Conservation (phyloP, 2,797 vertebrate species). For the Epinephelus malabaricus region DNA sequence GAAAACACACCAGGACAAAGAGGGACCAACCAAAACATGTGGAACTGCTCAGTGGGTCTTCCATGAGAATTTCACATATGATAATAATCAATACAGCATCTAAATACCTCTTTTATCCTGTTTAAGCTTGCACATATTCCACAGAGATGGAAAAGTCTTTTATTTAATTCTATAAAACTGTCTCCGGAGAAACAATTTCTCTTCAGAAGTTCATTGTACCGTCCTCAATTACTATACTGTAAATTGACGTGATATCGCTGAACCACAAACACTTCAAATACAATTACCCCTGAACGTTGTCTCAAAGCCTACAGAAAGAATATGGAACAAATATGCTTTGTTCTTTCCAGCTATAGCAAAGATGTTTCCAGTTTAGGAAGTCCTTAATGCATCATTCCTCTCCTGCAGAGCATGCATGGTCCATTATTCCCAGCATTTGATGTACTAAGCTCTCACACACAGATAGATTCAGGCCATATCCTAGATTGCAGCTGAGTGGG, state of each 20-base stretch:
- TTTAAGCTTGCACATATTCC: conserved; percentile 1
- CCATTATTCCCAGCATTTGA: conserved; percentile 52
- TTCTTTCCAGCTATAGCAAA: conserved; percentile 31
- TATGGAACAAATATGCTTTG: conserved; percentile 32
- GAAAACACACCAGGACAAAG: conserved; percentile 52
- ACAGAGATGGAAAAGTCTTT: conserved; percentile 22
- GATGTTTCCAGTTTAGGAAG: conserved; percentile 59
- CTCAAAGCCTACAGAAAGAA: conserved; percentile 13
- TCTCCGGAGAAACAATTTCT: conserved; percentile 23
- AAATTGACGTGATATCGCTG: conserved; percentile 22
- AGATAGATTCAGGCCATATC: conserved; percentile 40
- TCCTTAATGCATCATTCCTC: conserved; percentile 46
- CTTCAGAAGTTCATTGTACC: not conserved
- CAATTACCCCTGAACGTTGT: not conserved
- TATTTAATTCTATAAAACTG: conserved; percentile 8
- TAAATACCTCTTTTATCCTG: conserved; percentile 3
- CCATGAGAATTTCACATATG: conserved; percentile 42
- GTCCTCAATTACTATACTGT: not conserved
- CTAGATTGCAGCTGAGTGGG: conserved; percentile 33
- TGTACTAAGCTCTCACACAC: conserved; percentile 37
- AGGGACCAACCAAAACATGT: conserved; percentile 51
- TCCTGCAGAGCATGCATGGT: conserved; percentile 17
- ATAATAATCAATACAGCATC: conserved; percentile 42
- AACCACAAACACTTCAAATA: conserved; percentile 28
- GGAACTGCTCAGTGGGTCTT: conserved; percentile 46